Evolutionary conservation across 2,113 vertebrate genomes (phyloP), one percentile per base, ranked within the genome.

Genomic region (Elephas maximus): DNA sequence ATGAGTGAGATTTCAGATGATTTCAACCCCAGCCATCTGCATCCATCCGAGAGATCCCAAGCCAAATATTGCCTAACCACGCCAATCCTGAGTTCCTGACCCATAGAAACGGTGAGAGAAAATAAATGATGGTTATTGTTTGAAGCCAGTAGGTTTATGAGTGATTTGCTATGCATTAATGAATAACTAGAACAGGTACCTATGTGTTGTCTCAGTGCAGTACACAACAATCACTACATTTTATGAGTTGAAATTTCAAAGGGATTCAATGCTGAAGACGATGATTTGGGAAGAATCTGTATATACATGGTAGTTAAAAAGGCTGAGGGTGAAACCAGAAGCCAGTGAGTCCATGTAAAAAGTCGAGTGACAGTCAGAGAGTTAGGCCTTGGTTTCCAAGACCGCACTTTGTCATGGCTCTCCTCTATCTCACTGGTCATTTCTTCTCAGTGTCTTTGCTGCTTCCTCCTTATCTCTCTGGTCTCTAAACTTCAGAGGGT

Each of bases 101-200:
- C 92, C 92, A 95, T 82, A 90, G 77, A 94, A 97, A 93, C 26
- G 82, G 48, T 41, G 76, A 95, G 57, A 97, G 79, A 97, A 63
- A 96, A 97, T 96, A 97, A 96, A 94, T 93, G 17, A 86, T 53
- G 73, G 82, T 88, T 95, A 97, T 80, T 92, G 92, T 95, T 96
- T 97, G 69, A 97, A 96, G 83, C 51, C 83, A 93, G 87, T 73
- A 90, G 80, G 26, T 91, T 94, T 91, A 57, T 91, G 93, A 80
- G 48, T 94, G 91, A 92, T 97, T 97, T 94, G 77, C 65, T 95
- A 93, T 69, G 15, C 83, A 87, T 97, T 97, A 94, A 93, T 97
- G 84, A 97, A 63, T 96, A 97, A 94, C 95, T 85, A 94, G 76
- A 91, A 87, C 44, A 90, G 69, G 78, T 87, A 90, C 67, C 45